Evolutionary conservation across 2,888 invertebrate genomes (phyloP), one percentile per base, ranked within the genome.

Genomic region (Cryptops parisi): DNA sequence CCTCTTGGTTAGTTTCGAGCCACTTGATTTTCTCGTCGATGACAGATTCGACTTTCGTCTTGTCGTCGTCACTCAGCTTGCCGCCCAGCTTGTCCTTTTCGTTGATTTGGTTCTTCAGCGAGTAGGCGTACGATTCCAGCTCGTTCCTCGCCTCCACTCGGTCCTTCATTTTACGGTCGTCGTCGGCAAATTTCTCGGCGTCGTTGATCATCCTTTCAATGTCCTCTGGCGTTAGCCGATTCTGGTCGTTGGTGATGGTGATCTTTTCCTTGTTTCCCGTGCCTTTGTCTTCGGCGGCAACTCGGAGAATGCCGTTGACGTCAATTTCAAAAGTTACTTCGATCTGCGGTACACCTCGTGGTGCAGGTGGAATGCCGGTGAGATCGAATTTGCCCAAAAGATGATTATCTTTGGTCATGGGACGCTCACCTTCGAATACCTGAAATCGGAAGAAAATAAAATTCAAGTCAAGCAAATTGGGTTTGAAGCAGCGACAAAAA

Each of bases 371-470:
- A 64, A 96, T 94, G 57, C 93, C 94, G 55, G 91, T 94, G 57
- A 97, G 73, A 67, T 99, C 97, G 72, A 98, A 99, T 72, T 96
- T 97, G 58, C 98, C 98, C 57, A 99, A 77, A 60, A 93, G 76
- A 72, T 99, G 97, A 74, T 99, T 98, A 73, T 98, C 97, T 73
- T 97, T 97, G 60, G 97, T 97, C 97, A 98, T 96, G 24, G 97
- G 94, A 64, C 98, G 83, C 73, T 99, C 98, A 63, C 98, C 97
- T 74, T 99, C 97, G 70, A 89, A 97, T 0, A 94, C 93, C 67
- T 70, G 59, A 43, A 63, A 56, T 48, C 17, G 1, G 15, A 17
- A 9, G 26, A 39, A 51, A n/a, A 1, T 3, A 44, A 44, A 26
- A 47, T 51, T 27, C 24, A 47, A 53, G 19, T 4, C n/a, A 26